These are phyloP conservation scores for Epirrhoe alternata DNA, from an alignment of 2,888 invertebrate species.

Conservation along the genomic window DNA sequence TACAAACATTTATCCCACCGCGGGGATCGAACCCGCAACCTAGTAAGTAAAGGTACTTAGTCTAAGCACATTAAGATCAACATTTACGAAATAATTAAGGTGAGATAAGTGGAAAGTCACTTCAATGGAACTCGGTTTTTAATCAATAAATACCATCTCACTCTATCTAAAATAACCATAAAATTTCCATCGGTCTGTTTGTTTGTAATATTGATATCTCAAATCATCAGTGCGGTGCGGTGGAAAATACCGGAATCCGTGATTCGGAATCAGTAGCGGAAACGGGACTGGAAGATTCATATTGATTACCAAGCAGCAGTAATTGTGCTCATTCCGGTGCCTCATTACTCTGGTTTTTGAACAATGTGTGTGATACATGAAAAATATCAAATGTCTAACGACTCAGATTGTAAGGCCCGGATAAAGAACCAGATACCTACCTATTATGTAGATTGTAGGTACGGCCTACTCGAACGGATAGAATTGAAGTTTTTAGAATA, in stretches of 20 bases:
- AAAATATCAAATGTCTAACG: neutral
- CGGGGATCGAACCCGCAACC: too few relatives aligned
- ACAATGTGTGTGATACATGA: neutral
- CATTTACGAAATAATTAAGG: too few relatives aligned
- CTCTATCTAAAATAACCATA: conserved; percentile 42
- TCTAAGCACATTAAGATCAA: too few relatives aligned
- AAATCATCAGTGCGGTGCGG: conserved; percentile 37
- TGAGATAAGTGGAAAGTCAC: neutral
- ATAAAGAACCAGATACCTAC: too few relatives aligned
- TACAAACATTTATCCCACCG: too few relatives aligned
- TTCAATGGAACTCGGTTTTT: conserved; percentile 23
- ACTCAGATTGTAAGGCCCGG: neutral
- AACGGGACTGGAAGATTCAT: conserved; percentile 2
- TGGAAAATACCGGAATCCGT: conserved; percentile 44
- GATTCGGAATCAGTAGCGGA: conserved; percentile 22
- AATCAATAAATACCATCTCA: conserved; percentile 26
- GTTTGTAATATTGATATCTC: conserved; percentile 53
- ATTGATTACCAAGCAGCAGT: neutral
- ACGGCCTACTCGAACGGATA: too few relatives aligned
- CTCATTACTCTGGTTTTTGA: neutral
- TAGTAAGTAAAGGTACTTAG: too few relatives aligned
- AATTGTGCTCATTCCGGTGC: neutral
- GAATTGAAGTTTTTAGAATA: neutral
- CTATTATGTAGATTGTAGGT: too few relatives aligned
- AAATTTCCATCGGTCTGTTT: conserved; percentile 60